Evolutionary conservation across 2,888 invertebrate species (phyloP).

Genomic region (Melanophora roralis): DNA sequence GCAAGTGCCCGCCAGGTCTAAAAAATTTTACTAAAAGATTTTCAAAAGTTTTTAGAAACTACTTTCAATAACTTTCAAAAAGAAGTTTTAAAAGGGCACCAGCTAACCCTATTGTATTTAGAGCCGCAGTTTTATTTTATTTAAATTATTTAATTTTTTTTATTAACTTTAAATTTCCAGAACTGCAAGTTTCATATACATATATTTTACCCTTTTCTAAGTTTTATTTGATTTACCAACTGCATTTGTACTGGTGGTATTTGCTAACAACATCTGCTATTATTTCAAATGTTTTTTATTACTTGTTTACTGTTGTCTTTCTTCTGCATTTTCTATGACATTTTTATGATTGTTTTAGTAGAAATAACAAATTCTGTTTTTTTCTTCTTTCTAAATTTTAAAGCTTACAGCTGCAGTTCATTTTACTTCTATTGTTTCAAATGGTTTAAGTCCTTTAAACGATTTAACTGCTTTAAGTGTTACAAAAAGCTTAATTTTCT

Average conservation of each 20-base stretch:
- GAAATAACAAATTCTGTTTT: neutral
- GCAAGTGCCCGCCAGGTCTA: too few relatives aligned
- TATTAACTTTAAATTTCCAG: too few relatives aligned
- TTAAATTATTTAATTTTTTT: too few relatives aligned
- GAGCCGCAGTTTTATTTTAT: too few relatives aligned
- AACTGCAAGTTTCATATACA: too few relatives aligned
- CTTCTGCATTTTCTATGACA: slow-evolving; percentile 6
- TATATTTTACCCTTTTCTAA: neutral
- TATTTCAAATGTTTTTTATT: slow-evolving; percentile 6
- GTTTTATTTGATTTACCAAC: slow-evolving; percentile 13
- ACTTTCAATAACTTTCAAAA: too few relatives aligned
- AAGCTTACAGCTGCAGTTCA: neutral
- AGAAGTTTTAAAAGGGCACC: too few relatives aligned
- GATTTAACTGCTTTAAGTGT: slow-evolving; percentile 13
- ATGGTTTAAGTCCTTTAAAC: neutral
- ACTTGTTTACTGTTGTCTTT: neutral
- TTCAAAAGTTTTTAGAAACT: too few relatives aligned
- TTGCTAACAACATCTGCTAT: slow-evolving; percentile 17
- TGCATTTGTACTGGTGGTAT: neutral
- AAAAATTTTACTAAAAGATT: too few relatives aligned
- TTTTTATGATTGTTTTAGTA: slow-evolving; percentile 31
- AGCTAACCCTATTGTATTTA: too few relatives aligned
- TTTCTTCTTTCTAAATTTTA: neutral
- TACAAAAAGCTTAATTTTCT: slow-evolving; percentile 16
- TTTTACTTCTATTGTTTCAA: neutral